Percentiles rank a stretch among this genome's conserved stretches.
These are phyloP conservation scores for Lagorchestes hirsutus DNA, from an alignment of 2,797 vertebrate genomes.

Conservation along the genomic window DNA sequence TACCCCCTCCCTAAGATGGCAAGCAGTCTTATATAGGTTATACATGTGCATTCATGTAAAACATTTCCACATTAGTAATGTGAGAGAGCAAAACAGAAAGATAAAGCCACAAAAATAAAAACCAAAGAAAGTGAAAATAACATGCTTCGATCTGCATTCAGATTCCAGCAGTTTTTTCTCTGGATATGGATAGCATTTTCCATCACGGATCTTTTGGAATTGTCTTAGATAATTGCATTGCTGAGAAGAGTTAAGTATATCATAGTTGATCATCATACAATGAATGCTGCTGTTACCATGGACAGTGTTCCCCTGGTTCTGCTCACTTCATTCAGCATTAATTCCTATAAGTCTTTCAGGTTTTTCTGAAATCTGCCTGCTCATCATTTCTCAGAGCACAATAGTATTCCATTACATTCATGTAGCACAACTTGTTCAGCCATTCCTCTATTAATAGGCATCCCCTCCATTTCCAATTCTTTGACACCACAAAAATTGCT, in stretches of 20 bases:
- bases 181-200: neutral
- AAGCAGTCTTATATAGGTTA: neutral
- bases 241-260: neutral
- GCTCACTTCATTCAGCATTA: neutral
- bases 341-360: neutral
- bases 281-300: neutral
- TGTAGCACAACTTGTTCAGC: neutral
- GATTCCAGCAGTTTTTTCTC: neutral
- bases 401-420: neutral
- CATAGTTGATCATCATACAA: neutral
- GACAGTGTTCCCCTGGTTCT: too few relatives aligned
- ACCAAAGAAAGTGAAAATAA: neutral
- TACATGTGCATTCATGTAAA: neutral
- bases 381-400: neutral
- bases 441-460: neutral
- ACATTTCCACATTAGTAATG: neutral
- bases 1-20: neutral
- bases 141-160: neutral
- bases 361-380: neutral
- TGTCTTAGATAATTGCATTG: neutral
- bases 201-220: neutral
- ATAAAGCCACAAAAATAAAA: neutral
- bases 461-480: neutral
- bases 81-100: neutral
- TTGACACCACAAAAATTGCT: neutral